phyloP scores from a whole-genome alignment of 1,140 invertebrate genomes.

The Teleopsis dalmanni region DNA sequence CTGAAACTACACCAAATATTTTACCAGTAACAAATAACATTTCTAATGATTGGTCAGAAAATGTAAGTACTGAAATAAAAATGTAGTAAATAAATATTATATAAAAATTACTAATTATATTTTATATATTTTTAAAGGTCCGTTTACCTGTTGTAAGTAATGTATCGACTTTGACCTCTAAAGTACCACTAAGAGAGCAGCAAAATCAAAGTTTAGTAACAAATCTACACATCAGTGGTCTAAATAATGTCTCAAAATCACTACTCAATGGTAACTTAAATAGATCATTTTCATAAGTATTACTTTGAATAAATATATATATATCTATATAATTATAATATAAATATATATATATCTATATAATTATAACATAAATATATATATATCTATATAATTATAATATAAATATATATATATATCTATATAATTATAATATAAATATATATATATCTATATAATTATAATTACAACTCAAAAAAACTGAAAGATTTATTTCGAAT shows the following conservation, averaged over 20 bases:
- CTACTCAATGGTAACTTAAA: constrained; percentile 27
- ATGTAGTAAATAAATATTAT: not conserved
- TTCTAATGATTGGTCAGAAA: constrained; percentile 33
- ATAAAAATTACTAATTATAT: not conserved
- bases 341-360: no score
- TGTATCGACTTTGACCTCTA: constrained; percentile 11
- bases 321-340: no score
- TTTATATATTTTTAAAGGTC: constrained; percentile 1
- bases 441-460: no score
- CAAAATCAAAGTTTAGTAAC: constrained; percentile 19
- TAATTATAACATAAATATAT: no score
- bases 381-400: no score
- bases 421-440: no score
- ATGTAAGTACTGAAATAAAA: constrained; percentile 19
- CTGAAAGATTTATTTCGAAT: no score
- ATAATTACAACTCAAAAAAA: no score
- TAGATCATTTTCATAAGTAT: no score
- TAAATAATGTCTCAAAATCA: constrained; percentile 41
- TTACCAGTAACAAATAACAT: constrained; percentile 18
- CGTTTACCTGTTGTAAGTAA: constrained; percentile 12
- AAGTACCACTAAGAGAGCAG: constrained; percentile 29
- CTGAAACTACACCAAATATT: constrained; percentile 29
- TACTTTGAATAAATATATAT: no score
- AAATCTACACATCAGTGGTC: constrained; percentile 19
- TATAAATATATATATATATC: no score